These are phyloP conservation scores for Prionailurus bengalensis DNA, from an alignment of 2,113 vertebrate species.

Conservation along the genomic window DNA sequence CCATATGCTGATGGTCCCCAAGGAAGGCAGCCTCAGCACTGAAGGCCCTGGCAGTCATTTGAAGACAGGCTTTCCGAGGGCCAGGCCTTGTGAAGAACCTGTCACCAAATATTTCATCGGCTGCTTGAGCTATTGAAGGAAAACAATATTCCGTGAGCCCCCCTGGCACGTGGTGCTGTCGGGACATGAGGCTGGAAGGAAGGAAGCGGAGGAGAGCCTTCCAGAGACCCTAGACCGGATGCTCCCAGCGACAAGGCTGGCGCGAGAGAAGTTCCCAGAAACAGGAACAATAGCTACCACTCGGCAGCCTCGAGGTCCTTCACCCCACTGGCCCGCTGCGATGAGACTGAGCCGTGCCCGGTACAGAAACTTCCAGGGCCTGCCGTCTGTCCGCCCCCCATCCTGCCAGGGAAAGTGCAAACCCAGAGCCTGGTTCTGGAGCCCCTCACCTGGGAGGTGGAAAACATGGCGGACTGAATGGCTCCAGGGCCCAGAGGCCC, in stretches of 20 bases:
- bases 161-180: accelerated
- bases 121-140: not conserved
- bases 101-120: not conserved
- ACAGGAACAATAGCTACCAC: accelerated
- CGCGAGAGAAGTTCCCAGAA: not conserved
- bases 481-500: not conserved
- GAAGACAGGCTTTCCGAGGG: not conserved
- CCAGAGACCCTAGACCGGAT: not conserved
- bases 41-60: not conserved
- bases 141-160: not conserved
- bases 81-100: not conserved
- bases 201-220: accelerated
- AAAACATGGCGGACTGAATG: accelerated
- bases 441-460: not conserved
- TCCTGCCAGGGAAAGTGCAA: not conserved
- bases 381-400: accelerated
- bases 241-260: not conserved
- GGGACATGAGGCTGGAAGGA: not conserved
- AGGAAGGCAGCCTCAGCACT: not conserved
- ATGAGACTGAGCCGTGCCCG: accelerated
- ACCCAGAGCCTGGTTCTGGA: accelerated
- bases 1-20: not conserved
- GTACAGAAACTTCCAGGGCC: not conserved
- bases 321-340: not conserved
- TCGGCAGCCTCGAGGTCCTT: not conserved